Evolutionary conservation across 2,888 invertebrate species (phyloP).

Genomic region (Limnephilus auricula): DNA sequence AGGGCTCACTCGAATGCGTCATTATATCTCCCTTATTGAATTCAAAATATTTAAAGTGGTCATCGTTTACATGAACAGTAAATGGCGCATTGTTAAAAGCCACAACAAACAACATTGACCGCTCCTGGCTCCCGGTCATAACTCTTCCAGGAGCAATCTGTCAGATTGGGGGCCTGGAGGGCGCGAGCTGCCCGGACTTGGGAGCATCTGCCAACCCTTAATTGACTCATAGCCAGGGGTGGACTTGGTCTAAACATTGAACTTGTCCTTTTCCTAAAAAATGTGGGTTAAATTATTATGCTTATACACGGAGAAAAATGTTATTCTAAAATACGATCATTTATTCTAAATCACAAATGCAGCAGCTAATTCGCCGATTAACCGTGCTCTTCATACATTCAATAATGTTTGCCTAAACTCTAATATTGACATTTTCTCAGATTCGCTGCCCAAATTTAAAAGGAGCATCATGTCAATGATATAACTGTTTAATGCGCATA

Average conservation of each 20-base stretch:
- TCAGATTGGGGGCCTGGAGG: slow-evolving; percentile 56
- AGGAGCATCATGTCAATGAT: too few species aligned
- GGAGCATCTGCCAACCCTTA: slow-evolving; percentile 46
- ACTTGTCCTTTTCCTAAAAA: too few species aligned
- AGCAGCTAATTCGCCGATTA: too few species aligned
- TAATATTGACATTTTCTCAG: too few species aligned
- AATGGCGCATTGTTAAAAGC: background rate
- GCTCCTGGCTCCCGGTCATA: slow-evolving; percentile 50
- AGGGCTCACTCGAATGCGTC: background rate
- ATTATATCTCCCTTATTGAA: background rate
- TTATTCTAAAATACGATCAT: too few species aligned
- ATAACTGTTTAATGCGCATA: too few species aligned
- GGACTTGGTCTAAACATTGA: background rate
- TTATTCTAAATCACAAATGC: too few species aligned
- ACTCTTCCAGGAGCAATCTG: slow-evolving; percentile 63
- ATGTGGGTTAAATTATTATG: too few species aligned
- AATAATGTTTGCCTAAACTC: too few species aligned
- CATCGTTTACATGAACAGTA: background rate
- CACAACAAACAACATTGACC: slow-evolving; percentile 24
- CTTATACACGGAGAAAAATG: too few species aligned
- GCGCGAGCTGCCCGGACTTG: slow-evolving; percentile 31
- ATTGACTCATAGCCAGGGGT: slow-evolving; percentile 42
- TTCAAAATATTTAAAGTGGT: background rate
- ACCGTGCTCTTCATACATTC: too few species aligned
- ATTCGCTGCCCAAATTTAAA: too few species aligned